These are phyloP conservation scores for Galeopterus variegatus DNA, from an alignment of 2,113 vertebrate species.

Conservation along the genomic window DNA sequence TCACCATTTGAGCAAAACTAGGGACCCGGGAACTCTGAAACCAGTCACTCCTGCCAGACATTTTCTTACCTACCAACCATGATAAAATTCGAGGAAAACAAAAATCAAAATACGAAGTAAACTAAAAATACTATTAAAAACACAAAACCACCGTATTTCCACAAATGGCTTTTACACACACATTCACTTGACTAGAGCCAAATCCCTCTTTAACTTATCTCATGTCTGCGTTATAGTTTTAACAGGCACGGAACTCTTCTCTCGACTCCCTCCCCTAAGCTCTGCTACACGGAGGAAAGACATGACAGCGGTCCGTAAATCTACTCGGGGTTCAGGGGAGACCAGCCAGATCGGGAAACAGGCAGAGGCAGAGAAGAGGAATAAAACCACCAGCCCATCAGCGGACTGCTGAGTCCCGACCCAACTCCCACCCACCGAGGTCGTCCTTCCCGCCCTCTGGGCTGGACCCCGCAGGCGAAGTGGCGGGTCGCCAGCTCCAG, in stretches of 20 bases:
- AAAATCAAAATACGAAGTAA: background rate
- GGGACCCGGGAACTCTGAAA: slow-evolving; percentile 70
- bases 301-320: accelerated
- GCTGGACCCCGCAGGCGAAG: background rate
- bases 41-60: slow-evolving; percentile 67
- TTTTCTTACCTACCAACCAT: slow-evolving; percentile 61
- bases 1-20: slow-evolving; percentile 74
- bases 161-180: background rate
- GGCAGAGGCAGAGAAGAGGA: background rate
- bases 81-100: background rate
- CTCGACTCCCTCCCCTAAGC: background rate
- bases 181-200: background rate
- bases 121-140: background rate
- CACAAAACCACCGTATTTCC: background rate
- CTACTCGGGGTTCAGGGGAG: background rate
- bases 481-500: background rate
- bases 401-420: background rate
- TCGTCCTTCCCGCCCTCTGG: background rate
- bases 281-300: background rate
- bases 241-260: background rate
- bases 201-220: background rate
- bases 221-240: background rate
- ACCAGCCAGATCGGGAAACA: background rate
- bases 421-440: background rate
- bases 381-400: background rate